Conservation (phyloP, 2,113 vertebrate genomes). For the Halcyon malimbica region DNA sequence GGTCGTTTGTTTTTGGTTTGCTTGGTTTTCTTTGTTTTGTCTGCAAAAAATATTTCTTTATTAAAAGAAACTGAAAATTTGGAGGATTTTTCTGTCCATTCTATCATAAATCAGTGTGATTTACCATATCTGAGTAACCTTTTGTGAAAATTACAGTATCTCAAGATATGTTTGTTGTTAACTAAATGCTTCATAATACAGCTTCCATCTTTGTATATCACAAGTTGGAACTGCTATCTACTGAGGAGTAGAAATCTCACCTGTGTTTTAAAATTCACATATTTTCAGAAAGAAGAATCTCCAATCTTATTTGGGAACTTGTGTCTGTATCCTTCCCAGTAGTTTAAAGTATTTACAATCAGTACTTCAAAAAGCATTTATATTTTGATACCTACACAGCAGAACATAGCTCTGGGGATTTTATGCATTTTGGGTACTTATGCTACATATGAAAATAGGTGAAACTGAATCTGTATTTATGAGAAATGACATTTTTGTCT, state of each 20-base stretch:
- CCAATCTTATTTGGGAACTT: background rate
- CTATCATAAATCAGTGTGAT: background rate
- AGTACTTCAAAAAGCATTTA: slow-evolving; percentile 29
- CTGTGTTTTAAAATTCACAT: background rate
- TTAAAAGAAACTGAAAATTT: background rate
- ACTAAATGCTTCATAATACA: background rate
- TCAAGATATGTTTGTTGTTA: background rate
- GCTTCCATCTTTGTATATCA: background rate
- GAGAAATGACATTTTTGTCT: background rate
- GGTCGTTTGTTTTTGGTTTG: background rate
- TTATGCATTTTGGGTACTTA: background rate
- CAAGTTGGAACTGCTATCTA: background rate
- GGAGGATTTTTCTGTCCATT: background rate
- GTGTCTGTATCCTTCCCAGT: background rate
- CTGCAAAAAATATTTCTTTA: background rate
- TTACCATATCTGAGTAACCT: background rate
- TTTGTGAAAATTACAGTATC: background rate
- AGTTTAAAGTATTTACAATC: background rate
- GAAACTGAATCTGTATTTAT: slow-evolving; percentile 14
- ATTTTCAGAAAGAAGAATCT: background rate
- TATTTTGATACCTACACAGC: background rate
- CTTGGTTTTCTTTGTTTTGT: background rate
- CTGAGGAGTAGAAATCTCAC: background rate
- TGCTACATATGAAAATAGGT: background rate
- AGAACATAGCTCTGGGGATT: background rate